Evolutionary conservation across 2,888 invertebrate genomes (phyloP), one percentile per base, ranked within the genome.

Genomic region (Corythucha ciliata): DNA sequence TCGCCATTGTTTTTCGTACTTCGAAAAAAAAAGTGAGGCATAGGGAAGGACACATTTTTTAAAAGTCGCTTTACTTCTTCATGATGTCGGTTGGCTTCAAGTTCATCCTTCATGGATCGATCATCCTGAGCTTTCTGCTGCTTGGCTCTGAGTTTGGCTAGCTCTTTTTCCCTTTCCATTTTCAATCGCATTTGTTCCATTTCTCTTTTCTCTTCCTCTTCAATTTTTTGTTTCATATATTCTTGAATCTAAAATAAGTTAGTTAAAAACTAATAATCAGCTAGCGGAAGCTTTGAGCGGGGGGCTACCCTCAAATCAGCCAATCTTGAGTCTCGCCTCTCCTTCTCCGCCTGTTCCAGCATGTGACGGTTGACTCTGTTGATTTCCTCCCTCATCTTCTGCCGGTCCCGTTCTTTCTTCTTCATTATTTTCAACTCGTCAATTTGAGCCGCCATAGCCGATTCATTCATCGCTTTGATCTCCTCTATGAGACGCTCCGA

Each of bases 1-100:
- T 1, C 83, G 71, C 76, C 81, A 83, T 60, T 80, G 77, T 10
- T 80, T 69, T 63, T 83, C 83, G 20, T 81, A 79, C 68, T 78
- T 70, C 58, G 72, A 72, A 49, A 70, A 72, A 26, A 72, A 14
- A 48, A 21, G 10, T 2, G 14, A 36, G 10, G 37, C 12, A 36
- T 12, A 36, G 12, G 16, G 8, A 29, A 29, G 12, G 12, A 29
- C 10, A 29, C 10, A 29, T 29, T 29, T 29, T 29, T 29, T 29
- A 29, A 12, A 29, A 29, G 12, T 29, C n/a, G n/a, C 32, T 34
- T 10, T 60, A 71, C 71, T 62, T 76, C 74, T 61, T 77, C 77
- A 59, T 74, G 73, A 10, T 73, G 64, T 32, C 75, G 66, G 18
- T 70, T 60, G 1, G 73, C 73, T 54, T 74, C 73, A 58, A 74